A percentile compares a stretch with the other conserved stretches of the same genome.
phyloP scores from a whole-genome alignment of 1,140 invertebrate species.

The Drosophila arizonae region DNA sequence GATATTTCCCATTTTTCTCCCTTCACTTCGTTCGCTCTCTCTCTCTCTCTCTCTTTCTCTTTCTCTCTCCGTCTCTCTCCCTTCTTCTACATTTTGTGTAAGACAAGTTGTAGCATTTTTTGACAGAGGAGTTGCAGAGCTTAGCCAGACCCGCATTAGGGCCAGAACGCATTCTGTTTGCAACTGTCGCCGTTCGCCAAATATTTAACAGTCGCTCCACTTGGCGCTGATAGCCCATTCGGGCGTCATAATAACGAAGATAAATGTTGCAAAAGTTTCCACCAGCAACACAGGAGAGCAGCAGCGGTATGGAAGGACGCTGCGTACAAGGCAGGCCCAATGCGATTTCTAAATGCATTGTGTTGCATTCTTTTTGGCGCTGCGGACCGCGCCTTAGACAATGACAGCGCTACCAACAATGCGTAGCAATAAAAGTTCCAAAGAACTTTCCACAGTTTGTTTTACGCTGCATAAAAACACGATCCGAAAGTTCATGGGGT shows the following conservation, averaged over 20 bases:
- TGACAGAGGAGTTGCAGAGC: slow-evolving; percentile 32
- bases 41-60: no score
- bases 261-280: slow-evolving; percentile 75
- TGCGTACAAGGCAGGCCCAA: slow-evolving; percentile 1
- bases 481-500: slow-evolving; percentile 9
- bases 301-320: no score
- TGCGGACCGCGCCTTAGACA: not conserved
- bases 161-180: slow-evolving; percentile 50
- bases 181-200: slow-evolving; percentile 53
- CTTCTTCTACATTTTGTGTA: slow-evolving; percentile 21
- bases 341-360: slow-evolving; percentile 63
- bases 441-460: slow-evolving; percentile 42
- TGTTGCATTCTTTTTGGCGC: slow-evolving; percentile 56
- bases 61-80: not conserved
- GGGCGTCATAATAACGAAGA: slow-evolving; percentile 81
- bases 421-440: slow-evolving; percentile 62
- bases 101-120: slow-evolving; percentile 69
- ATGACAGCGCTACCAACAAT: slow-evolving; percentile 34
- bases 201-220: slow-evolving; percentile 73
- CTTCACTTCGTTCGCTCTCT: no score
- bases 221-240: slow-evolving; percentile 76
- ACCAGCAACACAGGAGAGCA: slow-evolving; percentile 39
- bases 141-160: slow-evolving; percentile 54
- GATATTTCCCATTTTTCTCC: no score
- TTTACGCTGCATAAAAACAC: slow-evolving; percentile 25